These are phyloP conservation scores for Trachythela sp. DNA, from an alignment of 64 coral and sea anemone species.

Conservation along the genomic window DNA sequence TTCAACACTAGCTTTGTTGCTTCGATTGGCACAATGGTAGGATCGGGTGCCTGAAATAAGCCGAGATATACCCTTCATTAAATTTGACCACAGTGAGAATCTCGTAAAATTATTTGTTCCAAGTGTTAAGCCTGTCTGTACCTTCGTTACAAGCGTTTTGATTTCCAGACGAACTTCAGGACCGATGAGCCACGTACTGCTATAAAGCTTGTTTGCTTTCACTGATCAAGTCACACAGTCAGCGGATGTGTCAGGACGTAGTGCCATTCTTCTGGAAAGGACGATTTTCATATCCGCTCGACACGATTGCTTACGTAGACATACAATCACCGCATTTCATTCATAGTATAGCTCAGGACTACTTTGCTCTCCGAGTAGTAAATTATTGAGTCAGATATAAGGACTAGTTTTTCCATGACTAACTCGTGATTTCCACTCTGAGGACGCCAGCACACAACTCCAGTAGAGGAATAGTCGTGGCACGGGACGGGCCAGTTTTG, in stretches of 20 bases:
- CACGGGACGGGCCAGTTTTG: slow-evolving; percentile 49
- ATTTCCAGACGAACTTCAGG: background rate
- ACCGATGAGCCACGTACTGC: background rate
- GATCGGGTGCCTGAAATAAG: too few species aligned
- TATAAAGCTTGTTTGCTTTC: background rate
- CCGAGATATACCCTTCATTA: background rate
- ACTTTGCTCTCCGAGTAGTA: slow-evolving; percentile 62
- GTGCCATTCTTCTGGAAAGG: slow-evolving; percentile 21
- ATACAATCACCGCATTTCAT: slow-evolving; percentile 50
- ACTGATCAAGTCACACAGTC: slow-evolving; percentile 32
- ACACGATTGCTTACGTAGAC: slow-evolving; percentile 52
- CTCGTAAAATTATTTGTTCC: background rate
- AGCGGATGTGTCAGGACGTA: slow-evolving; percentile 31
- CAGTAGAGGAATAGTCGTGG: too few species aligned
- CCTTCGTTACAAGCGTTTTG: background rate
- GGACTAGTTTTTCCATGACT: slow-evolving; percentile 31
- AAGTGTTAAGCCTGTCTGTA: background rate
- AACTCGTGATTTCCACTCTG: slow-evolving; percentile 38
- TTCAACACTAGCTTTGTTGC: too few species aligned
- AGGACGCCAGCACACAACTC: slow-evolving; percentile 49
- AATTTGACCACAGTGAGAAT: background rate
- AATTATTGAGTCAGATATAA: slow-evolving; percentile 20
- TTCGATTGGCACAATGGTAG: too few species aligned
- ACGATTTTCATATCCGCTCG: too few species aligned
- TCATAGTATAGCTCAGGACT: slow-evolving; percentile 49